A percentile compares a stretch with the other conserved stretches of the same genome.
These are phyloP conservation scores for Limnodromus scolopaceus DNA, from an alignment of 2,797 vertebrate genomes.

Conservation along the genomic window DNA sequence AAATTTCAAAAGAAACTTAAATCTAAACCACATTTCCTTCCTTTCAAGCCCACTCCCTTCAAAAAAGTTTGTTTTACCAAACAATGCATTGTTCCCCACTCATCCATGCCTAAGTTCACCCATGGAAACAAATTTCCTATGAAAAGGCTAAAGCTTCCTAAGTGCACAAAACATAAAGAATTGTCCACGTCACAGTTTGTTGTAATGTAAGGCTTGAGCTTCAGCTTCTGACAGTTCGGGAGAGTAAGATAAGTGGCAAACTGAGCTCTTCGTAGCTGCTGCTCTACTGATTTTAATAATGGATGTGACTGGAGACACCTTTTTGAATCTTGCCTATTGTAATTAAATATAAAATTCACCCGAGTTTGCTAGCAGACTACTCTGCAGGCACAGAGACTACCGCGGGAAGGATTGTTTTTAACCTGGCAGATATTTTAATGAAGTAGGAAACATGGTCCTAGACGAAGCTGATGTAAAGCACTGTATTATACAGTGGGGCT, in stretches of 20 bases:
- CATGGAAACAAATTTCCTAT: conserved; percentile 26
- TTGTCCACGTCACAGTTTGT: not conserved
- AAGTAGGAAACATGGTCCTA: not conserved
- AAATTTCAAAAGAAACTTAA: conserved; percentile 40
- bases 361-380: not conserved
- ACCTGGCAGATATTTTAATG: not conserved
- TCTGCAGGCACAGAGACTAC: not conserved
- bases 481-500: accelerated
- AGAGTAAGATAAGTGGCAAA: not conserved
- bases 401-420: not conserved
- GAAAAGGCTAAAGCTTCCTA: conserved; percentile 16
- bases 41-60: conserved; percentile 45
- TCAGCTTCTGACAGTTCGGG: not conserved
- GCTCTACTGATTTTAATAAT: not conserved
- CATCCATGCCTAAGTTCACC: not conserved
- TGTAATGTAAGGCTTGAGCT: not conserved
- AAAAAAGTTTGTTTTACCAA: conserved; percentile 40
- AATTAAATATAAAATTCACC: not conserved
- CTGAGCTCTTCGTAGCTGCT: not conserved
- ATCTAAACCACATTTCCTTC: conserved; percentile 44
- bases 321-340: not conserved
- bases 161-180: not conserved
- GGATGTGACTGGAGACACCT: too few relatives aligned
- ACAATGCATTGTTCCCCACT: conserved; percentile 42
- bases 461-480: not conserved